A percentile compares a stretch with the other conserved stretches of the same genome.
These are phyloP conservation scores for Tetramorium bicarinatum DNA, from an alignment of 2,888 invertebrate species.

Conservation along the genomic window DNA sequence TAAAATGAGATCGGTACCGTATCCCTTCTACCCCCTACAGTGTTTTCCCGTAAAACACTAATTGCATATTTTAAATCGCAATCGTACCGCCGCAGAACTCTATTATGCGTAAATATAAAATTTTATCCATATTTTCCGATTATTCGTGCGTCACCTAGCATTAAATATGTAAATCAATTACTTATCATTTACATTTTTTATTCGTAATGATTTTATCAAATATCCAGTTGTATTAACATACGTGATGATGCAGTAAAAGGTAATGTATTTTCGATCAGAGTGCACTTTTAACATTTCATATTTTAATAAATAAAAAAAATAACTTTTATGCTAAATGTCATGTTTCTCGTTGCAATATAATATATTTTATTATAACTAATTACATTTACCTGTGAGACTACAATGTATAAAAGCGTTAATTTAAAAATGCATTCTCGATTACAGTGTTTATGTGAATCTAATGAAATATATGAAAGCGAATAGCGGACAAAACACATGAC, in stretches of 20 bases:
- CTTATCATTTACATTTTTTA: constrained; percentile 59
- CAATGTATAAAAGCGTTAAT: constrained; percentile 28
- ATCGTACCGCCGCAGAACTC: constrained; percentile 56
- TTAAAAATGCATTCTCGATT: constrained; percentile 4
- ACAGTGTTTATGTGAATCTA: not conserved
- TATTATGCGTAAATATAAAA: constrained; percentile 59
- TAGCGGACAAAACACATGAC: not conserved
- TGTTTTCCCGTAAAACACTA: constrained; percentile 55
- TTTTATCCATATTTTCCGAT: constrained; percentile 58
- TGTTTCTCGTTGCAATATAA: constrained; percentile 17
- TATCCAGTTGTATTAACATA: constrained; percentile 59
- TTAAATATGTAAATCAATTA: constrained; percentile 59
- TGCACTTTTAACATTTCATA: constrained; percentile 54
- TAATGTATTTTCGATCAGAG: constrained; percentile 56
- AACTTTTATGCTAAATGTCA: constrained; percentile 51
- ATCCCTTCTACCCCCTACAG: constrained; percentile 42
- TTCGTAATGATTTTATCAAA: constrained; percentile 57
- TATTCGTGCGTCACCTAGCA: constrained; percentile 57
- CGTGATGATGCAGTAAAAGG: constrained; percentile 57
- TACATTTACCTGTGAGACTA: not conserved
- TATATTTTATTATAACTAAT: constrained; percentile 15
- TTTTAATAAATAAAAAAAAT: constrained; percentile 48
- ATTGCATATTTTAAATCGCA: constrained; percentile 59
- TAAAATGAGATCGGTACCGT: constrained; percentile 53
- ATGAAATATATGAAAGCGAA: not conserved